These are phyloP conservation scores for Gryllus bimaculatus DNA, from an alignment of 1,140 invertebrate genomes.

Conservation along the genomic window DNA sequence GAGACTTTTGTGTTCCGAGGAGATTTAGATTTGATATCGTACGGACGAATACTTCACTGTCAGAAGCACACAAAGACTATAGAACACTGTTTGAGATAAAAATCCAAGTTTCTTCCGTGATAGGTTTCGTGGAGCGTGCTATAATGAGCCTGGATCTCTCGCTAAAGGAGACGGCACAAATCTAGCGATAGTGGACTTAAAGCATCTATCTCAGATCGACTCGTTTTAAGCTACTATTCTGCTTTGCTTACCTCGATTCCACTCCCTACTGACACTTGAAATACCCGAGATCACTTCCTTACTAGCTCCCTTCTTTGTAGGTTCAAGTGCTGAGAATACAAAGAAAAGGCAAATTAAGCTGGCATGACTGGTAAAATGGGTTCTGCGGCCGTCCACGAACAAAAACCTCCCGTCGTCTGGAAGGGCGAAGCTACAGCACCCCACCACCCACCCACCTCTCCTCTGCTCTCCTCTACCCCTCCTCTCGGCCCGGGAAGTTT, in stretches of 20 bases:
- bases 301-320: background rate
- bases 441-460: too few relatives aligned
- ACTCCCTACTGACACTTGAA: background rate
- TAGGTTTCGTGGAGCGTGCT: too few relatives aligned
- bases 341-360: constrained; percentile 5
- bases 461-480: background rate
- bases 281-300: background rate
- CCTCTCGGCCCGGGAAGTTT: background rate
- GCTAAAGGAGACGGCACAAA: too few relatives aligned
- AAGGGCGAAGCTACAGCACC: background rate
- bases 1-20: too few relatives aligned
- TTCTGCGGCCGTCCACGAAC: background rate
- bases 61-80: too few relatives aligned
- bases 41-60: too few relatives aligned
- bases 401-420: background rate
- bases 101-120: too few relatives aligned
- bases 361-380: background rate
- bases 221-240: background rate
- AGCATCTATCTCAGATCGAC: background rate
- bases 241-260: background rate
- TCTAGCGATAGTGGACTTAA: too few relatives aligned
- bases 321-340: constrained; percentile 4
- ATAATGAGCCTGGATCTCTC: too few relatives aligned
- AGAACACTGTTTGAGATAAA: too few relatives aligned
- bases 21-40: too few relatives aligned